phyloP scores from a whole-genome alignment of 1,140 invertebrate species.

The Lucilia cuprina region DNA sequence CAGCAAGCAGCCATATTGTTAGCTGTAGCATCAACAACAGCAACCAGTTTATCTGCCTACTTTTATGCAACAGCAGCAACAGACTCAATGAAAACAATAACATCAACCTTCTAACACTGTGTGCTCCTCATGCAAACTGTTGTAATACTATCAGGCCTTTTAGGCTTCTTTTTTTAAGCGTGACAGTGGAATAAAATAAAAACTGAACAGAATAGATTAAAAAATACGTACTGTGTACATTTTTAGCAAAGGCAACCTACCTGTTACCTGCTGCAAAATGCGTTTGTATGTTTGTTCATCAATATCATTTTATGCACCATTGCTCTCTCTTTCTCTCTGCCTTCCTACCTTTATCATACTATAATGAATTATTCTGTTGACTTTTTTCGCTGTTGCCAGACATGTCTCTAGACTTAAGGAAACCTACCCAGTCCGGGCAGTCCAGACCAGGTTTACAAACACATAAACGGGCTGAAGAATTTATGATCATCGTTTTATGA shows the following conservation, averaged over 20 bases:
- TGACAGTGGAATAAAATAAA: not conserved
- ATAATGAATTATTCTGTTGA: constrained; percentile 34
- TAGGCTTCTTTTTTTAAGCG: constrained; percentile 1
- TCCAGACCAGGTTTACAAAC: not conserved
- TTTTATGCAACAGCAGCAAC: not conserved
- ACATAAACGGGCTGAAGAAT: constrained; percentile 28
- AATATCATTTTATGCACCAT: constrained; percentile 17
- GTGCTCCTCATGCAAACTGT: not conserved
- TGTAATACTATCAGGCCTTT: constrained; percentile 26
- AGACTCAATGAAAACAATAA: too few species aligned
- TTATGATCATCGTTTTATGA: constrained; percentile 32
- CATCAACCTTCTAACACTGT: not conserved
- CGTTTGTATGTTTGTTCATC: constrained; percentile 1
- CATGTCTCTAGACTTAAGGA: constrained; percentile 23
- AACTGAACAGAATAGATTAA: not conserved
- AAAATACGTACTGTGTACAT: not conserved
- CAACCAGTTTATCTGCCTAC: constrained; percentile 32
- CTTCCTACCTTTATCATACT: constrained; percentile 20
- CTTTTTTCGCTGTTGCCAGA: not conserved
- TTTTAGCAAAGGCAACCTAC: constrained; percentile 5
- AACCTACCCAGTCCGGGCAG: not conserved
- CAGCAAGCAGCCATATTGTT: constrained; percentile 30
- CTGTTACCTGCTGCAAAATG: constrained; percentile 31
- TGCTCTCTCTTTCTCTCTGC: not conserved
- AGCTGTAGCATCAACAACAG: not conserved